phyloP scores from a whole-genome alignment of 1,140 invertebrate species.

The Trichonephila clavipes region DNA sequence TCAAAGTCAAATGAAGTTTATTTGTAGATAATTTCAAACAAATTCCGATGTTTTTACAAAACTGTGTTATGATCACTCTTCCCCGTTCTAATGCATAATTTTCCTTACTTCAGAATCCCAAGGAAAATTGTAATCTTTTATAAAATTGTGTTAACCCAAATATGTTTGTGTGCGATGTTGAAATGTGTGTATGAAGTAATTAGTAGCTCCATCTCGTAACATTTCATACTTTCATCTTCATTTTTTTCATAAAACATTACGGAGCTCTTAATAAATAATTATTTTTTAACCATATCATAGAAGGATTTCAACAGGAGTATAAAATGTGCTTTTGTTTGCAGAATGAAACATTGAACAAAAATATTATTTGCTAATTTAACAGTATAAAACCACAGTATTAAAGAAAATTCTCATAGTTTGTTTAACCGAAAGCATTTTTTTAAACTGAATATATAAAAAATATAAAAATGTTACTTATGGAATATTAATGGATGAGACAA shows the following conservation, averaged over 20 bases:
- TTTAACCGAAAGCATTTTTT: no score
- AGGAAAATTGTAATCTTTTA: not conserved
- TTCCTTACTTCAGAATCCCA: slow-evolving; percentile 41
- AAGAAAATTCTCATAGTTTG: no score
- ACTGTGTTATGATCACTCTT: not conserved
- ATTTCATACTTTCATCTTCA: slow-evolving; percentile 27
- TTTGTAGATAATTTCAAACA: not conserved
- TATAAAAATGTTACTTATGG: no score
- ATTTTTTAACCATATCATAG: not conserved
- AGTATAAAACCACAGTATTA: no score
- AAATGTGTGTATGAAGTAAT: slow-evolving; percentile 58
- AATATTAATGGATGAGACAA: no score
- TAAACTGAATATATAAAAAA: no score
- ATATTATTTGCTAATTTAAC: no score
- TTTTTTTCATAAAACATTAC: not conserved
- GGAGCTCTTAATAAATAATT: not conserved
- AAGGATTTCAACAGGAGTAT: not conserved
- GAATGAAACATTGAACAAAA: no score
- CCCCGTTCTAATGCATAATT: slow-evolving; percentile 35
- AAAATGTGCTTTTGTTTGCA: not conserved
- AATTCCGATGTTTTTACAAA: not conserved
- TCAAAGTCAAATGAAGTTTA: not conserved
- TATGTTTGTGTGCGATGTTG: slow-evolving; percentile 65
- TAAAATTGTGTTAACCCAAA: not conserved
- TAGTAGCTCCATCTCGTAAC: slow-evolving; percentile 39